phyloP scores from a whole-genome alignment of 1,140 invertebrate species.

The Charaxes varanes region DNA sequence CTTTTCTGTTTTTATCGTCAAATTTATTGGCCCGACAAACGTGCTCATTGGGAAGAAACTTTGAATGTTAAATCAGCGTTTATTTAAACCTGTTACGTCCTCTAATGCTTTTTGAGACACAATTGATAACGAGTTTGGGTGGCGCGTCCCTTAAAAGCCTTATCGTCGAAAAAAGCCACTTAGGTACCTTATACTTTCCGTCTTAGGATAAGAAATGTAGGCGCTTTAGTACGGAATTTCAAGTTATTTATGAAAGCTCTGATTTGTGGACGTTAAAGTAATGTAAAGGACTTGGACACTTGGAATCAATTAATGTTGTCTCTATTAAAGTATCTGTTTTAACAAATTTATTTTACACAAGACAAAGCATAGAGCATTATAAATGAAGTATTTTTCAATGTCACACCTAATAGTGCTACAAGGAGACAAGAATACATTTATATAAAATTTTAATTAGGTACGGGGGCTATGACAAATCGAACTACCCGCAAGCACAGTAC shows the following conservation, averaged over 20 bases:
- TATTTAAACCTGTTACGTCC: slow-evolving; percentile 43
- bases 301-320: slow-evolving; percentile 4
- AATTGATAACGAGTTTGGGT: slow-evolving; percentile 61
- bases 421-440: too few species aligned
- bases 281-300: background rate
- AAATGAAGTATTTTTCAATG: too few species aligned
- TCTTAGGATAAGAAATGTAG: slow-evolving; percentile 21
- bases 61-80: slow-evolving; percentile 57
- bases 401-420: too few species aligned
- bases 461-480: too few species aligned
- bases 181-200: slow-evolving; percentile 23
- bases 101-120: slow-evolving; percentile 53
- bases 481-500: too few species aligned
- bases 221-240: slow-evolving; percentile 10
- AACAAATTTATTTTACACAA: too few species aligned
- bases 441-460: too few species aligned
- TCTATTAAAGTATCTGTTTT: too few species aligned
- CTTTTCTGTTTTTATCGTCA: slow-evolving; percentile 53
- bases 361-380: too few species aligned
- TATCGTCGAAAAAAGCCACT: slow-evolving; percentile 27
- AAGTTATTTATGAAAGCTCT: slow-evolving; percentile 9
- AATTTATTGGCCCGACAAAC: slow-evolving; percentile 52
- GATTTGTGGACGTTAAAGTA: slow-evolving; percentile 8
- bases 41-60: slow-evolving; percentile 38
- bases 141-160: slow-evolving; percentile 44